Conservation (phyloP, 2,888 invertebrate species). For the Rambutsinella grinnellia region DNA sequence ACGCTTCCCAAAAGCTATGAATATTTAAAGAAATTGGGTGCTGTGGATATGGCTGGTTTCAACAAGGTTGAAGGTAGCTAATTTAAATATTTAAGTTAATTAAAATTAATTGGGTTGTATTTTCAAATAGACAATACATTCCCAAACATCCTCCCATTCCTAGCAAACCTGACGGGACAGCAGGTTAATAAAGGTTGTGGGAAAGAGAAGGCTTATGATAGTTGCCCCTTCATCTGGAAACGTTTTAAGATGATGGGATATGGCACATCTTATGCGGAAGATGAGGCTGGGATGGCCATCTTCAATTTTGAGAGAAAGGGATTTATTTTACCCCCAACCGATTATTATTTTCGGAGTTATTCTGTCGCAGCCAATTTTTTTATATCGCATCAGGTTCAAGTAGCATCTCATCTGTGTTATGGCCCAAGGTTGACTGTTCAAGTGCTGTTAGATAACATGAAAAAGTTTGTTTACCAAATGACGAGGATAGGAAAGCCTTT, state of each 20-base stretch:
- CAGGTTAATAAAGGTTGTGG: constrained; percentile 74
- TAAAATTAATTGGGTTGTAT: constrained; percentile 3
- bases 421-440: constrained; percentile 76
- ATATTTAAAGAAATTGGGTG: constrained; percentile 75
- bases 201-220: constrained; percentile 77
- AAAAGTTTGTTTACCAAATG: constrained; percentile 73
- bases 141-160: constrained; percentile 86
- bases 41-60: constrained; percentile 86
- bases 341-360: constrained; percentile 85
- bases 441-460: constrained; percentile 80
- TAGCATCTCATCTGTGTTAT: constrained; percentile 77
- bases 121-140: constrained; percentile 83
- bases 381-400: constrained; percentile 76
- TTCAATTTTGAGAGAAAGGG: constrained; percentile 86
- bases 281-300: constrained; percentile 81
- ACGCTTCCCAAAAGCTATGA: constrained; percentile 70
- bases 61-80: constrained; percentile 81
- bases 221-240: constrained; percentile 88
- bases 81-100: not conserved
- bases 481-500: constrained; percentile 68
- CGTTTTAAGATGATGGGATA: constrained; percentile 80
- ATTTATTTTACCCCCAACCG: constrained; percentile 84
- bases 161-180: constrained; percentile 77
- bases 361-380: constrained; percentile 75
- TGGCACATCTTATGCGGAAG: constrained; percentile 85